Evolutionary conservation across 2,797 vertebrate species (phyloP), one percentile per base, ranked within the genome.

Genomic region (Dermochelys coriacea): DNA sequence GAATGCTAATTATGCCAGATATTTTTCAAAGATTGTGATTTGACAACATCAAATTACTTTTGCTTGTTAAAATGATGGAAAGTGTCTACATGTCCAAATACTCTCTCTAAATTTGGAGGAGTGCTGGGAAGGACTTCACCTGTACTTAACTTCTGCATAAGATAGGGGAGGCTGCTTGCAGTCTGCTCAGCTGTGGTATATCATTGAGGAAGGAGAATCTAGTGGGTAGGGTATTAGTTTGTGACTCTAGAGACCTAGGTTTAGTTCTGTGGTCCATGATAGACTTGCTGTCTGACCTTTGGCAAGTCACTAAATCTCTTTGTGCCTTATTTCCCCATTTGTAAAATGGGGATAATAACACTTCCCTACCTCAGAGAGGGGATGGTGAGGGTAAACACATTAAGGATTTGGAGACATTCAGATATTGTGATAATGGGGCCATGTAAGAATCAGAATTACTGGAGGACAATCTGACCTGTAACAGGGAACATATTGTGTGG

Each of bases 61-160:
- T 71, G 57, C 59, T 78, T 86, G 8, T 55, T 68, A 47, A 84
- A 93, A 86, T 15, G 2, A 34, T 12, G 1, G 49, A 71, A 37
- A 80, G 77, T 8, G 50, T 15, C 31, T 1, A 14, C 1, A 10
- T 64, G 7, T 14, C 5, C 59, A 11, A 47, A 54, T 68, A 19
- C 11, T 57, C 1, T 16, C 78, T 87, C 54, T 6, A 51, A 51
- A 3, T 88, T 37, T 0, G 2, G 37, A 82, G 94, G 82, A 37
- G 12, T 19, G 18, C 21, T 29, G 2, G 19, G 18, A 31, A 91
- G 1, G 68, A 23, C 12, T 57, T 21, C 0, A 0, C 8, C 86
- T 25, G 52, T 49, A 31, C 49, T 91, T 71, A 71, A 2, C 2
- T 82, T 5, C 2, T 52, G 19, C 27, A 64, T 4, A 47, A 49